A percentile compares a stretch with the other conserved stretches of the same genome.
Conservation (phyloP, 2,888 invertebrate species). For the Epistrophe eligans region DNA sequence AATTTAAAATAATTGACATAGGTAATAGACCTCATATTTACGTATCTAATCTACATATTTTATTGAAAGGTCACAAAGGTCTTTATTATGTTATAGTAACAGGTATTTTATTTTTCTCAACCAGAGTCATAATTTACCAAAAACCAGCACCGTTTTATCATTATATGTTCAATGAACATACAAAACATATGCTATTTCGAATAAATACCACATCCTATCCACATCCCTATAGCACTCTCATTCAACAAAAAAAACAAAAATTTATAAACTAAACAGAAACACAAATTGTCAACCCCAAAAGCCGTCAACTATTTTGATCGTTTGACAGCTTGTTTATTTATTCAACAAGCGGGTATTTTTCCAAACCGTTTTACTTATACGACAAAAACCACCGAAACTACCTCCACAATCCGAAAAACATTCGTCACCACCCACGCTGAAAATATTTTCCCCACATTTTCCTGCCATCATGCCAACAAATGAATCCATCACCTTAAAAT, state of each 20-base stretch:
- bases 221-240: slow-evolving; percentile 21
- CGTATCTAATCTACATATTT: no score
- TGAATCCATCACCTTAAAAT: slow-evolving; percentile 47
- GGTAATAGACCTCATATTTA: no score
- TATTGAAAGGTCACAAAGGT: background rate
- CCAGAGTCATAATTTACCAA: background rate
- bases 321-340: slow-evolving; percentile 75
- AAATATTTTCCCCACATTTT: slow-evolving; percentile 43
- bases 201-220: slow-evolving; percentile 44
- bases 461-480: slow-evolving; percentile 11
- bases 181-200: slow-evolving; percentile 26
- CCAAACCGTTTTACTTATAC: slow-evolving; percentile 61
- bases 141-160: slow-evolving; percentile 3
- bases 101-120: background rate
- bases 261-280: slow-evolving; percentile 58
- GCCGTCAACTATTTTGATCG: slow-evolving; percentile 72
- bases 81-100: background rate
- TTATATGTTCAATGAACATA: no score
- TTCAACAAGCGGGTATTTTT: slow-evolving; percentile 69
- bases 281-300: slow-evolving; percentile 73
- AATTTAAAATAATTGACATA: no score
- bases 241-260: slow-evolving; percentile 24
- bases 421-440: slow-evolving; percentile 71
- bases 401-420: slow-evolving; percentile 34
- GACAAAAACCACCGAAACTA: slow-evolving; percentile 67